Conservation (phyloP, 2,888 invertebrate species). For the Oligia latruncula region DNA sequence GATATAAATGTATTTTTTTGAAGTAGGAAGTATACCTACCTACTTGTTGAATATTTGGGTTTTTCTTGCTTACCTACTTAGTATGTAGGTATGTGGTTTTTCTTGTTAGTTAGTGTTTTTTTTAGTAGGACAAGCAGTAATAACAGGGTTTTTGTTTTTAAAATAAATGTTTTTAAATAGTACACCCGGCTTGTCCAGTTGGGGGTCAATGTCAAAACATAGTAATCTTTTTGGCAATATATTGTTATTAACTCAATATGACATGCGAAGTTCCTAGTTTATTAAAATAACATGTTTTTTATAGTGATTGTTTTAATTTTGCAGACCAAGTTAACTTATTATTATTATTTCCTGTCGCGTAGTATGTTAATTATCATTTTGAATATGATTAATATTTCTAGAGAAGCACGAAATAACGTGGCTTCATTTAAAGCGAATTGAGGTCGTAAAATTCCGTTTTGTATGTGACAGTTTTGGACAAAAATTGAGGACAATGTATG, state of each 20-base stretch:
- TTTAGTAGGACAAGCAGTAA: background rate
- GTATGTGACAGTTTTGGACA: background rate
- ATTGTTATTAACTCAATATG: background rate
- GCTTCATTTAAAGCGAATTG: background rate
- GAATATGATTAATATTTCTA: background rate
- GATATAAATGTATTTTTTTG: background rate
- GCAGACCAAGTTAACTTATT: background rate
- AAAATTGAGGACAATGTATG: background rate
- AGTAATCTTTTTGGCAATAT: background rate
- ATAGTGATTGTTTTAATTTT: background rate
- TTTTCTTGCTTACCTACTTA: background rate
- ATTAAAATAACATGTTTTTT: background rate
- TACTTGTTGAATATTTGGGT: background rate
- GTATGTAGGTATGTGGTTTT: background rate
- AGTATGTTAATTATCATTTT: background rate
- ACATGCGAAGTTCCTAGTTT: background rate
- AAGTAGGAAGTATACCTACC: background rate
- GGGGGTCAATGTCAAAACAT: background rate
- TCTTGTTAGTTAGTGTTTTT: background rate
- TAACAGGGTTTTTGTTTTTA: background rate
- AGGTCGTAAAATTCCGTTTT: background rate
- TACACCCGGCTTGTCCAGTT: background rate
- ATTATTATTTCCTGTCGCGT: too few species aligned
- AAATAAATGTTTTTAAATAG: background rate
- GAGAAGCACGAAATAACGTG: background rate